Percentiles rank a stretch among this genome's conserved stretches.
Conservation (phyloP, 1,140 invertebrate genomes). For the Branchinecta lynchi region DNA sequence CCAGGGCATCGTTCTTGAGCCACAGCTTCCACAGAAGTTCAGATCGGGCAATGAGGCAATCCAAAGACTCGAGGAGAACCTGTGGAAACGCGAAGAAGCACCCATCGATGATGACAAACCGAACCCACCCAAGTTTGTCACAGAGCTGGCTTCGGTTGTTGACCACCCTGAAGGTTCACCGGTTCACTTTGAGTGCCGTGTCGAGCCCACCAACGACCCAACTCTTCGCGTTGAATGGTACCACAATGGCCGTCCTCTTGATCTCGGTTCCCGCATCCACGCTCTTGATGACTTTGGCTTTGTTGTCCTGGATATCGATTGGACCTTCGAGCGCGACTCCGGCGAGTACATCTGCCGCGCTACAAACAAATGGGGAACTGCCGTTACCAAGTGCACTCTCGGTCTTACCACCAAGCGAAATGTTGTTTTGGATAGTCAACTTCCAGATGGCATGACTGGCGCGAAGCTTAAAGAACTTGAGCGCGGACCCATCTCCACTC, state of each 20-base stretch:
- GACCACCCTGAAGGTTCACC: slow-evolving; percentile 71
- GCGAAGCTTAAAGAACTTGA: slow-evolving; percentile 86
- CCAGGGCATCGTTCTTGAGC: slow-evolving; percentile 73
- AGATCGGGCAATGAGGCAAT: slow-evolving; percentile 70
- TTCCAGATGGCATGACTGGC: slow-evolving; percentile 79
- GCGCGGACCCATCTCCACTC: slow-evolving; percentile 53
- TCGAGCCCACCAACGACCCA: slow-evolving; percentile 69
- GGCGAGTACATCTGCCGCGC: slow-evolving; percentile 73
- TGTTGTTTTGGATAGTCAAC: slow-evolving; percentile 77
- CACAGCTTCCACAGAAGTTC: slow-evolving; percentile 73
- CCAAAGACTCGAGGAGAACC: slow-evolving; percentile 70
- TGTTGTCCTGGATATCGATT: slow-evolving; percentile 70
- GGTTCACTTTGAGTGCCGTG: slow-evolving; percentile 77
- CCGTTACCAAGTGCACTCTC: slow-evolving; percentile 64
- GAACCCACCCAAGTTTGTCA: slow-evolving; percentile 66
- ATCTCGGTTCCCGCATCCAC: slow-evolving; percentile 71
- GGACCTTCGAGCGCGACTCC: slow-evolving; percentile 63
- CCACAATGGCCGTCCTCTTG: slow-evolving; percentile 73
- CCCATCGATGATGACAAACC: slow-evolving; percentile 59
- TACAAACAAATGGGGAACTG: slow-evolving; percentile 67
- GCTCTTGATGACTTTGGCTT: slow-evolving; percentile 87
- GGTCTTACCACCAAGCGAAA: slow-evolving; percentile 47
- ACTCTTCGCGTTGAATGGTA: slow-evolving; percentile 87
- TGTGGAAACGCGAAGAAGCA: slow-evolving; percentile 72
- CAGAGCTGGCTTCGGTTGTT: slow-evolving; percentile 54